Evolutionary conservation across 2,888 invertebrate species (phyloP).

Genomic region (Pheosia gnoma): DNA sequence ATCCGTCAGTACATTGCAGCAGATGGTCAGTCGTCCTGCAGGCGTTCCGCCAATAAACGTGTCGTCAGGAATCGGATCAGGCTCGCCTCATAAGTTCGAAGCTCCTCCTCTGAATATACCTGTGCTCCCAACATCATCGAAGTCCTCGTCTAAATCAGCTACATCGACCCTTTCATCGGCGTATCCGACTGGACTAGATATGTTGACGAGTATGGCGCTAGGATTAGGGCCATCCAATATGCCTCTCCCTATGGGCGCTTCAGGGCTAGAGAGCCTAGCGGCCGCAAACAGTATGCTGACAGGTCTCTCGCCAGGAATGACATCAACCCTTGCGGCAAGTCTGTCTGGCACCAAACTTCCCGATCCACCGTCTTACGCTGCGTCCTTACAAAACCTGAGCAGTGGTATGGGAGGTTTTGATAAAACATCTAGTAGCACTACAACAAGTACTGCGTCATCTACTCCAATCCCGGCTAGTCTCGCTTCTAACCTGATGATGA

Average conservation of each 20-base stretch:
- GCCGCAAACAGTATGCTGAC: slow-evolving; percentile 79
- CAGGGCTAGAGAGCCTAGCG: slow-evolving; percentile 76
- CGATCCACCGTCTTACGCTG: slow-evolving; percentile 77
- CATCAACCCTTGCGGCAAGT: slow-evolving; percentile 72
- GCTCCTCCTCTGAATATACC: slow-evolving; percentile 85
- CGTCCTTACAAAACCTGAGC: slow-evolving; percentile 73
- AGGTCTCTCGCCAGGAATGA: slow-evolving; percentile 70
- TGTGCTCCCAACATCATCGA: slow-evolving; percentile 83
- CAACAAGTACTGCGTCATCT: slow-evolving; percentile 77
- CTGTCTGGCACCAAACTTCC: slow-evolving; percentile 72
- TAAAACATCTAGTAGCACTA: slow-evolving; percentile 75
- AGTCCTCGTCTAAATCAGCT: slow-evolving; percentile 83
- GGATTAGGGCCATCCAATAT: slow-evolving; percentile 74
- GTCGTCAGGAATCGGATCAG: slow-evolving; percentile 73
- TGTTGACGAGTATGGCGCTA: slow-evolving; percentile 81
- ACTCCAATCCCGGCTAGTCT: slow-evolving; percentile 81
- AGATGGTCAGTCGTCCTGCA: slow-evolving; percentile 80
- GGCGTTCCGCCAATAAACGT: slow-evolving; percentile 80
- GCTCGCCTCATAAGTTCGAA: slow-evolving; percentile 83
- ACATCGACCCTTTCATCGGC: slow-evolving; percentile 79
- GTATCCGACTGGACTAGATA: slow-evolving; percentile 77
- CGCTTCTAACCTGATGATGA: slow-evolving; percentile 85
- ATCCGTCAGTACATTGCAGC: slow-evolving; percentile 78
- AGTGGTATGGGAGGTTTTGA: slow-evolving; percentile 72
- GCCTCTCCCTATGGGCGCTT: slow-evolving; percentile 70